phyloP scores from a whole-genome alignment of 2,888 invertebrate species.

The Blera fallax region DNA sequence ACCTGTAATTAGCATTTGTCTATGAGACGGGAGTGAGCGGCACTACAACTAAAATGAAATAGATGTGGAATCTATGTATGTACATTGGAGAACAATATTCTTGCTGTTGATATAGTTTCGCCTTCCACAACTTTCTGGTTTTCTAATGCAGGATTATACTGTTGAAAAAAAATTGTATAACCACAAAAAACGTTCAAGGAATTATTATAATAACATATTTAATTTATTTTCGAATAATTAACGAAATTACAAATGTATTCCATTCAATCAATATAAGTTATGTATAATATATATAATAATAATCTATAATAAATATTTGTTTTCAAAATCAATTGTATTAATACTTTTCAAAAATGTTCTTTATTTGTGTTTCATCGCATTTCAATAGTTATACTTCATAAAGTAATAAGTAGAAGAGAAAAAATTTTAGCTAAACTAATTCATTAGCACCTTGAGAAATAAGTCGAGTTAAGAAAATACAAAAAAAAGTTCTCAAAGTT shows the following conservation, averaged over 20 bases:
- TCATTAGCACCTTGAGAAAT: conserved; percentile 60
- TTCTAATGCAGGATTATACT: too few species aligned
- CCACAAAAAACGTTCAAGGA: not conserved
- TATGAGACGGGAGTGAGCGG: too few species aligned
- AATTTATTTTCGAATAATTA: conserved; percentile 66
- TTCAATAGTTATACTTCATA: conserved; percentile 7
- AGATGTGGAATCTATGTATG: too few species aligned
- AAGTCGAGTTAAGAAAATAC: not conserved
- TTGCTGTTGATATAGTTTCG: too few species aligned
- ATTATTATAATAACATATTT: conserved; percentile 63
- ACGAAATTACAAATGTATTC: conserved; percentile 62
- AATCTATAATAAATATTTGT: conserved; percentile 59
- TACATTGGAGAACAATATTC: too few species aligned
- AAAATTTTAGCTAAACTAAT: conserved; percentile 47
- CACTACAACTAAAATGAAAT: too few species aligned
- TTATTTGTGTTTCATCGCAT: conserved; percentile 32
- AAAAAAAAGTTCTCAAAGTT: too few species aligned
- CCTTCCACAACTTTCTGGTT: too few species aligned
- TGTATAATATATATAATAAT: conserved; percentile 65
- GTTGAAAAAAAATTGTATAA: too few species aligned
- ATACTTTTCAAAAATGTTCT: conserved; percentile 44
- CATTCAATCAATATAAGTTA: conserved; percentile 61
- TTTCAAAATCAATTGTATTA: conserved; percentile 49
- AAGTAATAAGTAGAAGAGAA: conserved; percentile 34
- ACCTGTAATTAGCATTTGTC: too few species aligned